Conservation (phyloP, 2,797 vertebrate species). For the Smutsia gigantea region DNA sequence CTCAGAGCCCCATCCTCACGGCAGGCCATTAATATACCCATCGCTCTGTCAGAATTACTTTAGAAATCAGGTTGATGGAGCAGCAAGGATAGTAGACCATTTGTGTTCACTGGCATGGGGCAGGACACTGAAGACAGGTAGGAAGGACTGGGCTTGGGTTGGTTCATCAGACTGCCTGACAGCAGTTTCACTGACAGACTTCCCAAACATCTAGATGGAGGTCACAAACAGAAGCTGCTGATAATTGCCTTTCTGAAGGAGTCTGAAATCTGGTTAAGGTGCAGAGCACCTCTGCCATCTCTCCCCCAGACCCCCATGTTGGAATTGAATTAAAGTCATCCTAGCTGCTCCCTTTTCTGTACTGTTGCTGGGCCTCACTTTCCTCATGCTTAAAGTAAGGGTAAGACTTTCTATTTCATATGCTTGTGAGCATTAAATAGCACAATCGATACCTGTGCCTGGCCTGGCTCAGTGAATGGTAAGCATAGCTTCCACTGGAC, state of each 20-base stretch:
- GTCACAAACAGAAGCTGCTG: not conserved
- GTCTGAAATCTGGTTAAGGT: not conserved
- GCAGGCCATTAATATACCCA: not conserved
- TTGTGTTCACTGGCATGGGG: constrained; percentile 34
- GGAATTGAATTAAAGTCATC: not conserved
- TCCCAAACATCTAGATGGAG: not conserved
- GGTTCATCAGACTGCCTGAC: not conserved
- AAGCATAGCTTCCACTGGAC: not conserved
- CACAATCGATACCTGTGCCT: too few species aligned
- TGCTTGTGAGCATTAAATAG: not conserved
- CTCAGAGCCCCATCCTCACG: constrained; percentile 29
- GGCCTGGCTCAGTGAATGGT: not conserved
- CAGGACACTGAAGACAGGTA: not conserved
- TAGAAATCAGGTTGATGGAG: constrained; percentile 65
- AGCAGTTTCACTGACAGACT: not conserved
- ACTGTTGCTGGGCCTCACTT: not conserved
- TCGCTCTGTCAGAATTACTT: constrained; percentile 65
- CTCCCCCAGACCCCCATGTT: accelerated
- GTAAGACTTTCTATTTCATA: not conserved
- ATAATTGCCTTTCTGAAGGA: not conserved
- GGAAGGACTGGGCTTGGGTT: not conserved
- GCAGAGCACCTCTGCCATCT: not conserved
- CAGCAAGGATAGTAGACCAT: not conserved
- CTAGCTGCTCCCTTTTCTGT: not conserved
- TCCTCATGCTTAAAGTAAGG: not conserved